These are phyloP conservation scores for Stichopus chloronotus DNA, from an alignment of 35 echinoderm and acorn worm species.

Conservation along the genomic window DNA sequence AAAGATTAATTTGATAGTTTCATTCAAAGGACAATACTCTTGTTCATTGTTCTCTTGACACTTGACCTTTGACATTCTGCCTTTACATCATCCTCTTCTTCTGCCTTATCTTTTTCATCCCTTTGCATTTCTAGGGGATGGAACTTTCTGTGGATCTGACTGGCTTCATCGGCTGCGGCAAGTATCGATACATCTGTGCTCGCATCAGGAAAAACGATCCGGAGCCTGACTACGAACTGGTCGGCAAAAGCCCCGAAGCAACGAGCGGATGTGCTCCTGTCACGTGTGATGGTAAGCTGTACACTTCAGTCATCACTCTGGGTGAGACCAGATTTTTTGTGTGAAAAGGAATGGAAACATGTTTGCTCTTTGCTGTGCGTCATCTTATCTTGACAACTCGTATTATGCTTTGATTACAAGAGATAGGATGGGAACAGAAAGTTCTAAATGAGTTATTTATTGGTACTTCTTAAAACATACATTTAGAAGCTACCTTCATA, in stretches of 20 bases:
- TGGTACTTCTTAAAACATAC: no score
- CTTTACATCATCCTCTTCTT: no score
- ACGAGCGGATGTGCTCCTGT: constrained; percentile 33
- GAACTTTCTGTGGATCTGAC: constrained; percentile 33
- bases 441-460: no score
- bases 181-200: constrained; percentile 48
- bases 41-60: no score
- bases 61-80: no score
- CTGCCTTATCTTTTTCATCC: neutral
- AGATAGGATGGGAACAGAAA: no score
- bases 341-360: neutral
- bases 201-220: constrained; percentile 54
- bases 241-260: constrained; percentile 10
- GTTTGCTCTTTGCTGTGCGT: neutral
- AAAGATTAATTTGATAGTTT: no score
- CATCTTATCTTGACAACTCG: no score
- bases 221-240: constrained; percentile 19
- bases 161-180: constrained; percentile 32
- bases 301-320: neutral
- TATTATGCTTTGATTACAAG: no score
- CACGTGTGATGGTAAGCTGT: constrained; percentile 27
- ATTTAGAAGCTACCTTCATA: no score
- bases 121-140: neutral
- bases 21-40: no score
- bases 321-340: neutral